Evolutionary conservation across 2,888 invertebrate species (phyloP), one percentile per base, ranked within the genome.

Genomic region (Protonemura montana): DNA sequence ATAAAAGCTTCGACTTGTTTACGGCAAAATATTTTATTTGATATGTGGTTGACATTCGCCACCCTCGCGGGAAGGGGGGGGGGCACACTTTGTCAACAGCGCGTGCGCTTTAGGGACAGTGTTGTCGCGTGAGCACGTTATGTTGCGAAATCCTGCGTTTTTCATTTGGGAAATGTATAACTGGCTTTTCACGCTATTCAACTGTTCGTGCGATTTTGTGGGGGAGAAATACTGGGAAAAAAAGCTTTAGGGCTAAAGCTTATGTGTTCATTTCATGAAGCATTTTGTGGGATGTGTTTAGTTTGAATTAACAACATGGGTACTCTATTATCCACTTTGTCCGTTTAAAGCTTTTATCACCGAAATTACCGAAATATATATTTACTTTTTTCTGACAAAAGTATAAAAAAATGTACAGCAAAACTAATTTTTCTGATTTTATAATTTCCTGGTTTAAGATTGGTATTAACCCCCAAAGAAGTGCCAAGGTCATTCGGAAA

Each of bases 101-200:
- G 59, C 13, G 13, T 10, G 59, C 59, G 59, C 59, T 2, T 1
- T 59, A 21, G 13, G 59, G 59, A 10, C 59, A 10, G 59, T 21
- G 59, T 59, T 59, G 59, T 59, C 59, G 59, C 59, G 59, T 59
- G 59, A 59, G 16, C 10, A 35, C 21, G 13, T 59, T 59, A 16
- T 59, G 59, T 59, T 59, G 21, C 59, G 35, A 59, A 59, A 59
- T 16, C 16, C 59, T 59, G 59, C 59, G 59, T 59, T 59, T 59
- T 59, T 59, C 59, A 59, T 59, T 59, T 59, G 59, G 59, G 59
- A 59, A 59, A 59, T 59, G 59, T 59, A 59, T 59, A 59, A 59
- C 59, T 59, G 59, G 59, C 21, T 59, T 35, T 59, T 59, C 59
- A 59, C 59, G 59, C 59, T 59, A 59, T 59, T 59, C 59, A 59